Evolutionary conservation across 2,113 vertebrate genomes (phyloP).

Genomic region (Scortum barcoo): DNA sequence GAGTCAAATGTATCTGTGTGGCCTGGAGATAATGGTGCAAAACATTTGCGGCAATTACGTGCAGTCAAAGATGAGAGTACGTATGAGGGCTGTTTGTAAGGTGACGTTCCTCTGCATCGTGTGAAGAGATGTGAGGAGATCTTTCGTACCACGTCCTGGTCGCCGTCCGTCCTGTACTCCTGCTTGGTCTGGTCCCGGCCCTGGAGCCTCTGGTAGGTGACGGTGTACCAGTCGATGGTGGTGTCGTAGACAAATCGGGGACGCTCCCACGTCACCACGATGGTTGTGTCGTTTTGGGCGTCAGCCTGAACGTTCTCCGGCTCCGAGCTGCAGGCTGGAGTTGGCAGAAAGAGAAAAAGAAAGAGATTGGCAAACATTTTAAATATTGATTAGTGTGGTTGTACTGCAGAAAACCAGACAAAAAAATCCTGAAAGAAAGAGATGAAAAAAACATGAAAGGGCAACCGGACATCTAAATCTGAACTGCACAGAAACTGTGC

Average conservation of each 20-base stretch:
- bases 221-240: constrained; percentile 93
- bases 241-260: constrained; percentile 92
- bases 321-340: constrained; percentile 93
- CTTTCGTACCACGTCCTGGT: constrained; percentile 95
- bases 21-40: neutral
- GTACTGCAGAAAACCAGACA: neutral
- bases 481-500: neutral
- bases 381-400: neutral
- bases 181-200: constrained; percentile 89
- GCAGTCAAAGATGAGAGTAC: neutral
- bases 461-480: neutral
- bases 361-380: no score
- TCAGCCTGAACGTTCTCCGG: constrained; percentile 95
- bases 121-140: neutral
- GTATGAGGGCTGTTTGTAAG: neutral
- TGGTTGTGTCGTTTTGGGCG: constrained; percentile 94
- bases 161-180: constrained; percentile 96
- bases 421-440: neutral
- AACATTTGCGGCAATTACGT: neutral
- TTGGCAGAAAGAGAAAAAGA: neutral
- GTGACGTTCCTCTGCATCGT: neutral
- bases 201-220: constrained; percentile 93
- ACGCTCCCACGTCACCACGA: constrained; percentile 95
- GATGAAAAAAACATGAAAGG: neutral
- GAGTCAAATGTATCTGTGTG: neutral